Base-by-base conservation (phyloP, 2,888 invertebrate genomes). In the Acrobasis repandana region DNA sequence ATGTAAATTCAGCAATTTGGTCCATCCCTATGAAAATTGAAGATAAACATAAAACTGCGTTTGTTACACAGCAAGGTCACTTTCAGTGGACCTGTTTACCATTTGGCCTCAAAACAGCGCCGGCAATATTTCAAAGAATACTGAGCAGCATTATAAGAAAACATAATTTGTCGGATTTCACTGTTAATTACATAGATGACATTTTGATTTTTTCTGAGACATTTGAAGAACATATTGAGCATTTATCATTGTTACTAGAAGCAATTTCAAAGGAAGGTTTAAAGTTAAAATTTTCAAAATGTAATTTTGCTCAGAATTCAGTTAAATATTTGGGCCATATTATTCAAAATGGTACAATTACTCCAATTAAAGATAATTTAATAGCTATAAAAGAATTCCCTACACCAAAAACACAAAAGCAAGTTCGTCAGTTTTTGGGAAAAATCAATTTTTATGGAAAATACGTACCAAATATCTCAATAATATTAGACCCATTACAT, bases 1-100 rank as follows among this genome's bases (percentile, higher is more conserved):
- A 81, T 61, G 72, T 82, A 64, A 82, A 82, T 63, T 80, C 80
- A 18, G 81, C 80, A 47, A 83, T 85, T 65, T 83, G 83, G 82
- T 77, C 80, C 2, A 82, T 82, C 36, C 80, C 82, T 9, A 61
- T 82, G 57, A 56, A 63, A 65, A 68, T 77, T 28, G 61, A 75
- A 70, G 79, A 81, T 59, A 75, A 72, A 67, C 11, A 73, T 0
- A 83, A 82, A 65, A 78, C 77, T 5, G 79, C 58, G 49, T 82
- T 79, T 69, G 71, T 73, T 5, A 71, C 69, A 10, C 70, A 72
- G 62, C 65, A 69, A 36, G 65, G 63, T 1, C 73, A 71, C 28
- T 77, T 66, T 63, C 69, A 76, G 65, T 73, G 77, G 73, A 77
- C 76, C 0, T 75, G 80, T 58, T 59, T 82, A 46, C 82, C 82